Percentiles rank a stretch among this genome's conserved stretches.
Conservation (phyloP, 1,140 invertebrate species). For the Planococcus citri region DNA sequence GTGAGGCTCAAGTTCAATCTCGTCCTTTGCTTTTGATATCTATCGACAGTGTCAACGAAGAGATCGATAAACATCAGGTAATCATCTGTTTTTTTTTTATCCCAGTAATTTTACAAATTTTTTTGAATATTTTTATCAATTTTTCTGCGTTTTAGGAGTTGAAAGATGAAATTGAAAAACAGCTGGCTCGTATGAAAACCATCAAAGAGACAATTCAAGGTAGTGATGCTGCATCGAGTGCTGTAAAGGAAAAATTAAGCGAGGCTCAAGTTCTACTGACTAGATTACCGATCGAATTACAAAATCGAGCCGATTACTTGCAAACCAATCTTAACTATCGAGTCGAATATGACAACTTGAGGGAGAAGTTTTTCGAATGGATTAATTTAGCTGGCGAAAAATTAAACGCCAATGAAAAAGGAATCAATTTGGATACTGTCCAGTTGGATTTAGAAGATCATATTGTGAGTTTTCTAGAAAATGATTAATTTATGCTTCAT, state of each 20-base stretch:
- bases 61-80: constrained; percentile 63
- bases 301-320: constrained; percentile 64
- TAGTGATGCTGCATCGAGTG: constrained; percentile 62
- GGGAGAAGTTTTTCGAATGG: constrained; percentile 72
- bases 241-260: constrained; percentile 65
- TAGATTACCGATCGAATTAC: constrained; percentile 62
- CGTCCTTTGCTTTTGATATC: constrained; percentile 66
- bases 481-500: too few species aligned
- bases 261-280: constrained; percentile 62
- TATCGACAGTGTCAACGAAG: constrained; percentile 62
- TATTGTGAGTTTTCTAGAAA: constrained; percentile 40
- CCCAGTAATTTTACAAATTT: neutral
- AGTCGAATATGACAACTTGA: constrained; percentile 52
- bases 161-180: constrained; percentile 52
- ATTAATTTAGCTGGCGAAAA: constrained; percentile 67
- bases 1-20: constrained; percentile 68
- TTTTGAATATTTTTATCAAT: neutral
- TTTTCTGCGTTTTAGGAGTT: constrained; percentile 36
- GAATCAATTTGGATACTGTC: constrained; percentile 77
- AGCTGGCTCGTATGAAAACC: constrained; percentile 53
- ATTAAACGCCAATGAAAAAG: constrained; percentile 62
- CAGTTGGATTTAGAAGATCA: constrained; percentile 70
- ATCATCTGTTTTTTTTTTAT: constrained; percentile 20
- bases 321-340: constrained; percentile 60
- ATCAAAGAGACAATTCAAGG: constrained; percentile 54